Percentiles rank a stretch among this genome's conserved stretches.
phyloP scores from a whole-genome alignment of 2,113 vertebrate species.

The Orycteropus afer region DNA sequence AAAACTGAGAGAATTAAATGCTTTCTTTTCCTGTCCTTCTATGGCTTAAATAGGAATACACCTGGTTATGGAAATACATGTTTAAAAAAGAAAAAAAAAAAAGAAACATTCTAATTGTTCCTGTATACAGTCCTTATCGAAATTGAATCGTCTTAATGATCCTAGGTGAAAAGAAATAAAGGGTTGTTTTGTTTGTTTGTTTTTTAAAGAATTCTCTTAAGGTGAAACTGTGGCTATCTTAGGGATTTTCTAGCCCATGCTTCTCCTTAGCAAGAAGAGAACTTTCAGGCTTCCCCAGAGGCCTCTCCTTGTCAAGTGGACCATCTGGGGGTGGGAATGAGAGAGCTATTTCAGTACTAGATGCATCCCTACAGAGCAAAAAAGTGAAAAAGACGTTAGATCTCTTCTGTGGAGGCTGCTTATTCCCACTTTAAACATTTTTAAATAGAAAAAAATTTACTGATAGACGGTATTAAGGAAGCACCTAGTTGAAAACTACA shows the following conservation, averaged over 20 bases:
- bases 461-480: conserved; percentile 49
- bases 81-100: background rate
- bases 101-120: background rate
- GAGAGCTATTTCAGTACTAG: conserved; percentile 59
- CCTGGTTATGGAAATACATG: background rate
- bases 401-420: background rate
- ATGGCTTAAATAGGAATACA: background rate
- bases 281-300: conserved; percentile 56
- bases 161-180: conserved; percentile 6
- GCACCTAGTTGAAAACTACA: background rate
- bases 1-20: background rate
- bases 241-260: conserved; percentile 60
- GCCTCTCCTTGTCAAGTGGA: conserved; percentile 72
- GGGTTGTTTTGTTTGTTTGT: background rate
- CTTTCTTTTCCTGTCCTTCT: background rate
- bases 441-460: conserved; percentile 46
- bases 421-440: conserved; percentile 57
- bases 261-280: conserved; percentile 50
- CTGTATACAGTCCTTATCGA: background rate
- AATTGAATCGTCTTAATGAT: conserved; percentile 6
- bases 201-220: conserved; percentile 1
- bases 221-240: conserved; percentile 12
- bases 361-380: conserved; percentile 72
- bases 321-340: conserved; percentile 76
- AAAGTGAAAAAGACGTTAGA: conserved; percentile 58